Conservation (phyloP, 2,797 vertebrate species). For the Enteromius unitaeniatus region DNA sequence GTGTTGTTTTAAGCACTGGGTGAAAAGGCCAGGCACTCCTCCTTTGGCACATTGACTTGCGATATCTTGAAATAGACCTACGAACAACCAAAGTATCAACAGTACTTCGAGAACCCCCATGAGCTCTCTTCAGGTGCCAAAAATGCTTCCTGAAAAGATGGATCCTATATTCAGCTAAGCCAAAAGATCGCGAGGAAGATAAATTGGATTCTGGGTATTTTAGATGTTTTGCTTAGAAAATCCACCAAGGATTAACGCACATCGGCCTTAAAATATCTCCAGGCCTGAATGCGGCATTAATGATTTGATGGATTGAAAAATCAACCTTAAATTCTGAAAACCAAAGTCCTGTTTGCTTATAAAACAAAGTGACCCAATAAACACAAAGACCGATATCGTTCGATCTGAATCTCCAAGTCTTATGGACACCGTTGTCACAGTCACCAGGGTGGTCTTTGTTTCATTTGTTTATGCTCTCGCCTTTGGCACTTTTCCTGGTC, state of each 20-base stretch:
- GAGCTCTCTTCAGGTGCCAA: slow-evolving; percentile 14
- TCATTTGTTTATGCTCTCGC: slow-evolving; percentile 46
- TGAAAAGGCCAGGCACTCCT: slow-evolving; percentile 31
- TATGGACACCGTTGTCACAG: not conserved
- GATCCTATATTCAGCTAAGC: not conserved
- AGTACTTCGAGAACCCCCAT: slow-evolving; percentile 15
- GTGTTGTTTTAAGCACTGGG: slow-evolving; percentile 42
- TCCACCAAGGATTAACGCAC: not conserved
- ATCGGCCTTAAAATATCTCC: not conserved
- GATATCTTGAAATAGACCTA: slow-evolving; percentile 31
- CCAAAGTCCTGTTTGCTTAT: slow-evolving; percentile 11
- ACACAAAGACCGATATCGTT: not conserved
- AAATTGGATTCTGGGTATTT: slow-evolving; percentile 24
- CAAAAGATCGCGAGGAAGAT: slow-evolving; percentile 7
- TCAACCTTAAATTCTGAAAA: not conserved
- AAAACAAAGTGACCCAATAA: slow-evolving; percentile 12
- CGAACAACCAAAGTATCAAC: slow-evolving; percentile 19
- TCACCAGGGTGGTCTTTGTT: slow-evolving; percentile 50
- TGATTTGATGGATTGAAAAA: slow-evolving; percentile 7
- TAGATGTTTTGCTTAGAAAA: slow-evolving; percentile 9
- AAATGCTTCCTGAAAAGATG: slow-evolving; percentile 28
- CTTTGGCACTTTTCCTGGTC: slow-evolving; percentile 49
- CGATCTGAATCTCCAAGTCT: not conserved
- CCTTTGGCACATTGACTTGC: slow-evolving; percentile 21
- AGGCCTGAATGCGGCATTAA: not conserved